Conservation (phyloP, 2,888 invertebrate species). For the Chrysomela aeneicollis region DNA sequence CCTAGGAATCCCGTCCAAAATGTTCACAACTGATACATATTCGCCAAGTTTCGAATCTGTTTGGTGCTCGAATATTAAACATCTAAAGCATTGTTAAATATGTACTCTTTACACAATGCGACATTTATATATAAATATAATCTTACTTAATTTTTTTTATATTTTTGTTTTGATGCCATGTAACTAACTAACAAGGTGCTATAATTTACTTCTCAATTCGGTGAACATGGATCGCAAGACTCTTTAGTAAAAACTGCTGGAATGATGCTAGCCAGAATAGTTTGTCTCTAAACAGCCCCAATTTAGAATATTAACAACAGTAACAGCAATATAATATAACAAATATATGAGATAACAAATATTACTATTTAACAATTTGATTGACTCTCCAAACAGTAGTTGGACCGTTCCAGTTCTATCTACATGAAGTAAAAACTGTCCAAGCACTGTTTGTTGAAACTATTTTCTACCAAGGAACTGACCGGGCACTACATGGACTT, state of each 20-base stretch:
- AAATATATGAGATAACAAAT: slow-evolving; percentile 58
- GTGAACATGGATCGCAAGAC: slow-evolving; percentile 12
- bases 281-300: slow-evolving; percentile 44
- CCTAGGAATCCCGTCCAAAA: slow-evolving; percentile 48
- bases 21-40: slow-evolving; percentile 29
- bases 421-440: background rate
- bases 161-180: slow-evolving; percentile 39
- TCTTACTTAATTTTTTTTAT: slow-evolving; percentile 44
- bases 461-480: background rate
- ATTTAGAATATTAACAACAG: slow-evolving; percentile 56
- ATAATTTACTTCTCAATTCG: slow-evolving; percentile 14
- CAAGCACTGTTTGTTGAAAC: slow-evolving; percentile 5
- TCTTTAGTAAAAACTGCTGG: background rate
- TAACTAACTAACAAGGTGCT: slow-evolving; percentile 45
- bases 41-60: slow-evolving; percentile 40
- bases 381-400: slow-evolving; percentile 29
- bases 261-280: slow-evolving; percentile 46
- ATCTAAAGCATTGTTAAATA: slow-evolving; percentile 52
- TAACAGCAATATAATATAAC: slow-evolving; percentile 61
- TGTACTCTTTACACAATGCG: slow-evolving; percentile 48
- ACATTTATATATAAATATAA: slow-evolving; percentile 47
- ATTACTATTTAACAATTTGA: slow-evolving; percentile 48
- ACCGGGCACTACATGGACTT: background rate
- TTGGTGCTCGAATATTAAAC: slow-evolving; percentile 45
- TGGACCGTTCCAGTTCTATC: background rate